Percentiles rank a stretch among this genome's conserved stretches.
These are phyloP conservation scores for Sebastiscus albofasciatus DNA, from an alignment of 2,797 vertebrate genomes.

Conservation along the genomic window DNA sequence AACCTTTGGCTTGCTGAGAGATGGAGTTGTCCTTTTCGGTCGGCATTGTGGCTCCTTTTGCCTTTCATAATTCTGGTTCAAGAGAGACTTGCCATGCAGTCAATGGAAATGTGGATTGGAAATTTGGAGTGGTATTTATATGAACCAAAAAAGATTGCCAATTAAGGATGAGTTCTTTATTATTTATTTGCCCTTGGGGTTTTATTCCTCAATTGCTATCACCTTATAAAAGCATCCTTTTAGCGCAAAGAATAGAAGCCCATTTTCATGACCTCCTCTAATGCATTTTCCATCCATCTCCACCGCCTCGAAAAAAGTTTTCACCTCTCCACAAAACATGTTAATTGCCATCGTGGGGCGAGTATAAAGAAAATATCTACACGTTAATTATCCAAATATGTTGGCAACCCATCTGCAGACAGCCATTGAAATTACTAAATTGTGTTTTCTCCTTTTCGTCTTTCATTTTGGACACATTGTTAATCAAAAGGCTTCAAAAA, in stretches of 20 bases:
- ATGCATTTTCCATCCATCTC: constrained; percentile 85
- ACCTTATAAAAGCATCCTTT: constrained; percentile 87
- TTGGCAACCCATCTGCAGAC: constrained; percentile 86
- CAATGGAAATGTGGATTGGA: constrained; percentile 74
- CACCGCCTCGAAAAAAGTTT: constrained; percentile 85
- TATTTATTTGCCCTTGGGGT: constrained; percentile 84
- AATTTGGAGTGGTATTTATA: constrained; percentile 81
- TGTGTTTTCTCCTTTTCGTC: constrained; percentile 82
- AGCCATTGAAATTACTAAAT: constrained; percentile 86
- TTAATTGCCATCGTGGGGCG: constrained; percentile 84
- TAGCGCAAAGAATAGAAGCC: constrained; percentile 81
- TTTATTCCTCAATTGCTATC: constrained; percentile 85
- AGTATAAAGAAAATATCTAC: constrained; percentile 86
- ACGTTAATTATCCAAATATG: constrained; percentile 88
- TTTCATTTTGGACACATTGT: constrained; percentile 86
- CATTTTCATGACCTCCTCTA: constrained; percentile 85
- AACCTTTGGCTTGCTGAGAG: constrained; percentile 66
- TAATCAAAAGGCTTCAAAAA: constrained; percentile 89
- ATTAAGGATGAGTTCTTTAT: constrained; percentile 85
- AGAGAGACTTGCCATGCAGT: constrained; percentile 78
- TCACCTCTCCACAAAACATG: constrained; percentile 85
- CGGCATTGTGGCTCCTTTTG: constrained; percentile 69
- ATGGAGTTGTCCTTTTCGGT: constrained; percentile 75
- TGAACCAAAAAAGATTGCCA: constrained; percentile 78
- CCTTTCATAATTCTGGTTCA: constrained; percentile 73